These are phyloP conservation scores for Aricia agestis DNA, from an alignment of 1,140 invertebrate genomes.

Conservation along the genomic window DNA sequence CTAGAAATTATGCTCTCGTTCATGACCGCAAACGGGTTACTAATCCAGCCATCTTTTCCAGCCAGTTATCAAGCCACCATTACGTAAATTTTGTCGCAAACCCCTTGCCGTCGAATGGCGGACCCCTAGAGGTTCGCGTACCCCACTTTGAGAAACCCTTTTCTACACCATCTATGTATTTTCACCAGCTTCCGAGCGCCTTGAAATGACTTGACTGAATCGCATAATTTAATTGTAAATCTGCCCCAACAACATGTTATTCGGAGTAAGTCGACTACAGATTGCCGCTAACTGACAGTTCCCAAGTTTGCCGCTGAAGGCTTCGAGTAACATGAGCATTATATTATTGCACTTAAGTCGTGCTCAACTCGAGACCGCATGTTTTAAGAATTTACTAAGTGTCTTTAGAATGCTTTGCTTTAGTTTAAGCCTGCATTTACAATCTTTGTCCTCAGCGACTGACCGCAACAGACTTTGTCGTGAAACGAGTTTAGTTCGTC, in stretches of 20 bases:
- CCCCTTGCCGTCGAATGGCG: no score
- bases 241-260: neutral
- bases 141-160: no score
- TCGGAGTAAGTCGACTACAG: neutral
- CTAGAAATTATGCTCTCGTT: no score
- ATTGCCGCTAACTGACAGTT: constrained; percentile 6
- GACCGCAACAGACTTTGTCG: neutral
- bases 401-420: neutral
- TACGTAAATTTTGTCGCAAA: no score
- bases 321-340: constrained; percentile 8
- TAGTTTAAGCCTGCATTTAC: constrained; percentile 3
- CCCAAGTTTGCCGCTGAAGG: constrained; percentile 6
- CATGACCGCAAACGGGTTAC: no score
- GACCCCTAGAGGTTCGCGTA: no score
- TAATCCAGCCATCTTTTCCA: no score
- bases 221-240: neutral
- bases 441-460: neutral
- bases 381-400: constrained; percentile 11
- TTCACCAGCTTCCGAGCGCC: no score
- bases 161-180: no score
- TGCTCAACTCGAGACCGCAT: neutral
- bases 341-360: neutral
- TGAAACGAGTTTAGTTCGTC: neutral
- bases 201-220: no score
- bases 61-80: no score